Conservation (phyloP, 2,113 vertebrate species). For the Cryptotis parvus region DNA sequence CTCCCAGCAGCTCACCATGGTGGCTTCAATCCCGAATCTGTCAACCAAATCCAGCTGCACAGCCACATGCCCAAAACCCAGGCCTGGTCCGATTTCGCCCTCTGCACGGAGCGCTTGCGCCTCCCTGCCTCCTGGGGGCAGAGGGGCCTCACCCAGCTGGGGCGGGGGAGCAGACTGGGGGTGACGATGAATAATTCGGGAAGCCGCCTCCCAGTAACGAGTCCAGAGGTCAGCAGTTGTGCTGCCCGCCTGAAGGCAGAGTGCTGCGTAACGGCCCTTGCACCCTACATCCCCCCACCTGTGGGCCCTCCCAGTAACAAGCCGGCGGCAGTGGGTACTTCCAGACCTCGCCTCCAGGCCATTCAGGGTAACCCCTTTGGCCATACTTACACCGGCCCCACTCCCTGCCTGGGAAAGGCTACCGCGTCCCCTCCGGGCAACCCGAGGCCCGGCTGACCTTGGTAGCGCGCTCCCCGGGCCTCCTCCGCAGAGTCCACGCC, state of each 20-base stretch:
- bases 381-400: background rate
- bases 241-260: background rate
- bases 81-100: background rate
- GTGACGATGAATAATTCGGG: background rate
- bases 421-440: accelerated
- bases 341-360: background rate
- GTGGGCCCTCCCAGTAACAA: too few species aligned
- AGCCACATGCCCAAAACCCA: background rate
- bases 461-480: slow-evolving; percentile 50
- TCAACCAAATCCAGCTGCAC: background rate
- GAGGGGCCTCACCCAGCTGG: too few species aligned
- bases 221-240: accelerated
- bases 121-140: too few species aligned
- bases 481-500: background rate
- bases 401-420: too few species aligned
- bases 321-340: too few species aligned
- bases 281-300: too few species aligned
- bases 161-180: too few species aligned
- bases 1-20: too few species aligned
- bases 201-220: slow-evolving; percentile 14
- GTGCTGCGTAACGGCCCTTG: background rate
- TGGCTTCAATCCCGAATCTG: background rate
- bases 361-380: background rate
- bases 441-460: slow-evolving; percentile 69
- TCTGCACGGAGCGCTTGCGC: too few species aligned